phyloP scores from a whole-genome alignment of 2,888 invertebrate genomes.

The Lasiommata megera region DNA sequence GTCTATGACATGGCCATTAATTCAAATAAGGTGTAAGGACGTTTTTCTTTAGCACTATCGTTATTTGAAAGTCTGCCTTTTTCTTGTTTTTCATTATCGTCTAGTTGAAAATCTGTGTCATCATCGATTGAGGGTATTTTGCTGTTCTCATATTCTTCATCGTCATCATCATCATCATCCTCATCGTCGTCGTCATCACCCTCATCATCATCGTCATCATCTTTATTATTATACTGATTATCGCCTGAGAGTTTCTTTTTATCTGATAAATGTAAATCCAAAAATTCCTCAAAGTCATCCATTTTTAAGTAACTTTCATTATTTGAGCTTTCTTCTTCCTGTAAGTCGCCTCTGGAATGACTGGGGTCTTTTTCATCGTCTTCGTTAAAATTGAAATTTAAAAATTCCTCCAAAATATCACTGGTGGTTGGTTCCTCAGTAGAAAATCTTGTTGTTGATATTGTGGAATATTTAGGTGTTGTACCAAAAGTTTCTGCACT shows the following conservation, averaged over 20 bases:
- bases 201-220: conserved; percentile 41
- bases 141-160: conserved; percentile 41
- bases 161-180: conserved; percentile 33
- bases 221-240: conserved; percentile 32
- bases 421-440: conserved; percentile 43
- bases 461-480: conserved; percentile 23
- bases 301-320: conserved; percentile 50
- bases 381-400: conserved; percentile 55
- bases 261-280: conserved; percentile 46
- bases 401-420: conserved; percentile 58
- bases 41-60: conserved; percentile 46
- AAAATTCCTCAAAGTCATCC: conserved; percentile 61
- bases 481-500: conserved; percentile 29
- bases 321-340: conserved; percentile 49
- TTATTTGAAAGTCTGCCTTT: conserved; percentile 37
- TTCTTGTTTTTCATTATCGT: conserved; percentile 38
- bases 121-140: conserved; percentile 36
- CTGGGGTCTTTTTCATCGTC: conserved; percentile 36
- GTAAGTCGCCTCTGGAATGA: conserved; percentile 39
- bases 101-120: conserved; percentile 40
- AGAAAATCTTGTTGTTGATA: conserved; percentile 39
- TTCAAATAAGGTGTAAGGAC: conserved; percentile 63
- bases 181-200: conserved; percentile 41
- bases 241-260: conserved; percentile 46
- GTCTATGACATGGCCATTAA: conserved; percentile 74